Evolutionary conservation across 1,140 invertebrate genomes (phyloP).

Genomic region (Drosophila paulistorum): DNA sequence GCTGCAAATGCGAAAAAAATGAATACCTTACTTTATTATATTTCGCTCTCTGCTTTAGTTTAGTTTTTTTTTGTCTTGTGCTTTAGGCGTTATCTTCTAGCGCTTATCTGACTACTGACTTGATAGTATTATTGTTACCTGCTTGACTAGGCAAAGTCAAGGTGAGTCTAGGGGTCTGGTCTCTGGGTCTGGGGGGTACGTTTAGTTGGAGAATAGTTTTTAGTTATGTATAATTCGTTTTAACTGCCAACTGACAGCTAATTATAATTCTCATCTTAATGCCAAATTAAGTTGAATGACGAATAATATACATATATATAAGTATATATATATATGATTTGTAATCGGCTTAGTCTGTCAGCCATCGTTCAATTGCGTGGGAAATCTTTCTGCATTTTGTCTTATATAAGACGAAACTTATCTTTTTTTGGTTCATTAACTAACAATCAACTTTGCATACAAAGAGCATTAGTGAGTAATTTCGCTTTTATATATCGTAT

Average conservation of each 20-base stretch:
- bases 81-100: slow-evolving; percentile 58
- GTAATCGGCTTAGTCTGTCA: slow-evolving; percentile 57
- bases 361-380: slow-evolving; percentile 62
- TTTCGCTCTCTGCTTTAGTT: slow-evolving; percentile 31
- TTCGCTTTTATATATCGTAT: slow-evolving; percentile 38
- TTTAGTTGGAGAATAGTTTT: slow-evolving; percentile 13
- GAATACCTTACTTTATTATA: slow-evolving; percentile 28
- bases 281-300: slow-evolving; percentile 68
- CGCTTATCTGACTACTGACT: slow-evolving; percentile 70
- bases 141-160: slow-evolving; percentile 65
- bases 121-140: slow-evolving; percentile 25
- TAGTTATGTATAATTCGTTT: slow-evolving; percentile 37
- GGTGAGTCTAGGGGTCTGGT: slow-evolving; percentile 50
- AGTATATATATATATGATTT: slow-evolving; percentile 25
- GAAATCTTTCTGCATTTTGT: slow-evolving; percentile 37
- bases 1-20: slow-evolving; percentile 13
- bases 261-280: slow-evolving; percentile 69
- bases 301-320: slow-evolving; percentile 19
- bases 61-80: slow-evolving; percentile 40
- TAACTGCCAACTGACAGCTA: slow-evolving; percentile 57
- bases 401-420: slow-evolving; percentile 53
- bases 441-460: slow-evolving; percentile 65
- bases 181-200: background rate
- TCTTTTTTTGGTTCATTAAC: slow-evolving; percentile 57
- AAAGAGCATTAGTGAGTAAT: slow-evolving; percentile 73